Evolutionary conservation across 2,113 vertebrate genomes (phyloP), one percentile per base, ranked within the genome.

Genomic region (Psammodynastes pulverulentus): DNA sequence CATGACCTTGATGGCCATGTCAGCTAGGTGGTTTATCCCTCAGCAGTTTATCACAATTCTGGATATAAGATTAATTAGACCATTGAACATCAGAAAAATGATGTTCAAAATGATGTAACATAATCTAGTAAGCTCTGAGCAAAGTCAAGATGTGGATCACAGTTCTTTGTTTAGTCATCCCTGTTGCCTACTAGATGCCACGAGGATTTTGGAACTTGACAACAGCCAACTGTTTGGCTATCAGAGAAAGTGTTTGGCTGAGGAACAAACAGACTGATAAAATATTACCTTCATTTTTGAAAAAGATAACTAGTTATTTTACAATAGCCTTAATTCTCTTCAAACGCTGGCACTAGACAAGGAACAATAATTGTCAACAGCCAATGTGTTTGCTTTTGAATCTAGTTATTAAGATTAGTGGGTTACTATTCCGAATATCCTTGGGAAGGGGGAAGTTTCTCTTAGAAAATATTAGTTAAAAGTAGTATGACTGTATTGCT

Each of bases 281-380:
- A 95, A 93, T 94, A 90, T 93, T 94, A 56, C 94, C 93, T 93
- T 89, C 0, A 0, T 52, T 87, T 95, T 94, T 51, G 51, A 43
- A 96, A 92, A 93, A 91, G 91, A 94, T 93, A 96, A 96, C 95
- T 95, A 96, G 90, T 67, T 49, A 67, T 12, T 7, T 21, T 62
- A 85, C 94, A 89, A 94, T 95, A 93, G 45, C 91, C 48, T 62
- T 58, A 7, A 5, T 90, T 34, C n/a, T 86, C n/a, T 49, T 91
- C 91, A 92, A 93, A 93, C 87, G 92, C 93, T 94, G 89, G 87
- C 95, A 94, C 56, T 91, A 91, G 93, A 93, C 93, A 95, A 67
- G 94, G 92, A 96, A 96, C 94, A 92, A 95, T 96, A 96, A 95
- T 95, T 95, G 94, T 93, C 48, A 96, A 93, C 96, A 96, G 96